Conservation (phyloP, 2,888 invertebrate species). For the Ophion slaviceki region DNA sequence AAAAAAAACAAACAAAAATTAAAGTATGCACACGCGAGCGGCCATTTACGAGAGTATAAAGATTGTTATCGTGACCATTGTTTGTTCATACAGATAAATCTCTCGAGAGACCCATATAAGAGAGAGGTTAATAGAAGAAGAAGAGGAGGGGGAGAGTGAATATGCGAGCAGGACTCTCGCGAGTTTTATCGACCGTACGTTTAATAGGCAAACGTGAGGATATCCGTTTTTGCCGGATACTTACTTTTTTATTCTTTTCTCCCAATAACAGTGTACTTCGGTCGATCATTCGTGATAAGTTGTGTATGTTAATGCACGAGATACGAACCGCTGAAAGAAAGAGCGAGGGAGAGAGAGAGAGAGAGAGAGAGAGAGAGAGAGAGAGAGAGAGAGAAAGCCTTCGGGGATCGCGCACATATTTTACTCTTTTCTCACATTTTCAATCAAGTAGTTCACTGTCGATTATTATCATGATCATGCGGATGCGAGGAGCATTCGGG, state of each 20-base stretch:
- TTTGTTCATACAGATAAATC: conserved; percentile 60
- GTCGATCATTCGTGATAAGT: conserved; percentile 21
- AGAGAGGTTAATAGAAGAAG: conserved; percentile 38
- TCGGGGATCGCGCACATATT: conserved; percentile 54
- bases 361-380: neutral
- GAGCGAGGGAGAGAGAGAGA: neutral
- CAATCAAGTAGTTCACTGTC: conserved; percentile 71
- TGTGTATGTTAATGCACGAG: conserved; percentile 18
- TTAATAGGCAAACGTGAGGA: conserved; percentile 47
- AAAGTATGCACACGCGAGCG: conserved; percentile 9
- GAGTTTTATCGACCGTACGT: conserved; percentile 26
- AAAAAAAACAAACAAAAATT: conserved; percentile 15
- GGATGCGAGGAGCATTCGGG: conserved; percentile 59
- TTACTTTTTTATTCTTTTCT: conserved; percentile 12
- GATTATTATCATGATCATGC: conserved; percentile 68
- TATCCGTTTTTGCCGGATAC: conserved; percentile 14
- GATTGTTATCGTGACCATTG: conserved; percentile 57
- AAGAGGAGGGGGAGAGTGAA: conserved; percentile 14
- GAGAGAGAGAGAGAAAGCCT: conserved; percentile 35
- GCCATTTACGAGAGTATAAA: conserved; percentile 54
- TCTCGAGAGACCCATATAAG: conserved; percentile 34
- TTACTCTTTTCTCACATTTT: conserved; percentile 69
- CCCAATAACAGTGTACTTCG: conserved; percentile 29
- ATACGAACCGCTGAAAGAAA: neutral
- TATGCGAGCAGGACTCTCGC: conserved; percentile 1